Conservation (phyloP, 2,113 vertebrate species). For the Ornithorhynchus anatinus region DNA sequence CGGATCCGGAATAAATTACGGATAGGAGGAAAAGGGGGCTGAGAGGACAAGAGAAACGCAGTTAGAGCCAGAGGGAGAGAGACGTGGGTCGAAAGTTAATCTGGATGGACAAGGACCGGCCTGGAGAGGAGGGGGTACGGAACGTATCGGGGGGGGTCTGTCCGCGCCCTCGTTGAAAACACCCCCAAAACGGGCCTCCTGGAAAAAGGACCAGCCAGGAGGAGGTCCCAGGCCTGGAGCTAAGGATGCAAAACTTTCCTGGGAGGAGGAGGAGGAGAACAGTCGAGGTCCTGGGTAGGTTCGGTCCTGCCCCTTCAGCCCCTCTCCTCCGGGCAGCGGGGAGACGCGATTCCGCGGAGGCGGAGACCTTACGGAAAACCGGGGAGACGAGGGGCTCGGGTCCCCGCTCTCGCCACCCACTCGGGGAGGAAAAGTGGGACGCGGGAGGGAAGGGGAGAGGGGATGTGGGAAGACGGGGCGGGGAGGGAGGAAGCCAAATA, state of each 20-base stretch:
- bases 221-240: neutral
- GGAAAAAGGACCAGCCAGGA: slow-evolving; percentile 12
- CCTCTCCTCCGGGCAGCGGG: neutral
- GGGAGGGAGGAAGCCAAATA: slow-evolving; percentile 56
- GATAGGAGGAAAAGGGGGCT: no score
- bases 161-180: accelerated
- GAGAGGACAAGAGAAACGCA: no score
- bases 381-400: no score
- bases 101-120: no score
- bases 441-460: no score
- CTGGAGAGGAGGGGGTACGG: no score
- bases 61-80: no score
- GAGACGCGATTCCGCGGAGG: slow-evolving; percentile 48
- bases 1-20: no score
- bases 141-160: accelerated
- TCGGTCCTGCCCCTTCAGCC: neutral
- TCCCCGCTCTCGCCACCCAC: no score
- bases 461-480: neutral
- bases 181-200: neutral
- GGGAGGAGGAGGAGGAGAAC: neutral
- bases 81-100: no score
- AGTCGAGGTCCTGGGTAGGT: neutral
- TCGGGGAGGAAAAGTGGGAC: no score
- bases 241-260: neutral
- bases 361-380: neutral